Evolutionary conservation across 2,113 vertebrate species (phyloP).

Genomic region (Numida meleagris): DNA sequence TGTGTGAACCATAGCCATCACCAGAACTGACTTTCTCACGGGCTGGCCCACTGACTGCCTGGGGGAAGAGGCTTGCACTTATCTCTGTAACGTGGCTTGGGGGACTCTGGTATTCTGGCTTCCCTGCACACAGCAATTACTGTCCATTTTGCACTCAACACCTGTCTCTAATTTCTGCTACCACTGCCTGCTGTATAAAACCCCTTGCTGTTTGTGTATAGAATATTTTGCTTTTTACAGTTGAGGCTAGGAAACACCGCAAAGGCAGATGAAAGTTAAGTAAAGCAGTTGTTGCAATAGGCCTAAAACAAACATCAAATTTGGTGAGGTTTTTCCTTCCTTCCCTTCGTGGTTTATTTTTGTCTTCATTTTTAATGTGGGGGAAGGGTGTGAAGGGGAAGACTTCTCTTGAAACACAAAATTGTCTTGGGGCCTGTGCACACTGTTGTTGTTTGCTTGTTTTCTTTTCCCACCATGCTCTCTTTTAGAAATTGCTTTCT

Average conservation of each 20-base stretch:
- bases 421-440: background rate
- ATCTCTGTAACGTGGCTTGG: background rate
- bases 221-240: background rate
- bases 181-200: background rate
- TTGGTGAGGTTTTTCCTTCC: slow-evolving; percentile 49
- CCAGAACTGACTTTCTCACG: slow-evolving; percentile 46
- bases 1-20: slow-evolving; percentile 47
- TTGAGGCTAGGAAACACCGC: background rate
- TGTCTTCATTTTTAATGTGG: background rate
- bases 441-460: background rate
- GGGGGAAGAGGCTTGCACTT: background rate
- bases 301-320: slow-evolving; percentile 3
- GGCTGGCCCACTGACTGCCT: slow-evolving; percentile 3
- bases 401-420: background rate
- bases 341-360: slow-evolving; percentile 60
- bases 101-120: background rate
- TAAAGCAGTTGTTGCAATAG: background rate
- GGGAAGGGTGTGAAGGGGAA: background rate
- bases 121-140: background rate
- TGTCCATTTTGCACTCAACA: background rate
- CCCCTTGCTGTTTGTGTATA: background rate
- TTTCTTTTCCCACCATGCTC: background rate
- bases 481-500: background rate
- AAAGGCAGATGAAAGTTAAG: slow-evolving; percentile 22
- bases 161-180: slow-evolving; percentile 1